Evolutionary conservation across 2,113 vertebrate genomes (phyloP), one percentile per base, ranked within the genome.

Genomic region (Choloepus hoffmanni): DNA sequence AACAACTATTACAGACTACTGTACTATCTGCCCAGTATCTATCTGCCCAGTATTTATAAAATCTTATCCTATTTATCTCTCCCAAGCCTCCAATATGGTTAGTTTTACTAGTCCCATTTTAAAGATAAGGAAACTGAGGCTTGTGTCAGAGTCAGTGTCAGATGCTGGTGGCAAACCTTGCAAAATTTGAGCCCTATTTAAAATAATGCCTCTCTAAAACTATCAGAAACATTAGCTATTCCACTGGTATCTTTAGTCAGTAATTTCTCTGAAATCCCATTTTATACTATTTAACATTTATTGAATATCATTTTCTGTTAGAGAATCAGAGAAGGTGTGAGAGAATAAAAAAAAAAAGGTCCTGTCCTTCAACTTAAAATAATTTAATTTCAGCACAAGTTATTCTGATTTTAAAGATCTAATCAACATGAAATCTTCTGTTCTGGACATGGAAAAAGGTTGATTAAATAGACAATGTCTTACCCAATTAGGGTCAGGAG

Each of bases 381-480:
- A 95, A 96, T 73, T 96, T 95, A 86, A 94, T 96, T 95, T 78
- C 62, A 94, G 65, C 81, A 91, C n/a, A 83, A 86, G 58, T 96
- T 92, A 91, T 90, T 96, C 48, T 83, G 36, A 73, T 28, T 85
- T 77, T 74, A 94, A 91, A 96, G 63, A 16, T 74, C 85, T 95
- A 77, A 60, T 91, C 87, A 94, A 36, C 40, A 89, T 82, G 68
- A 89, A 82, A 33, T 74, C 24, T 93, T 94, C 58, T 78, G 26
- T 89, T 96, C 50, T 84, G 63, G 58, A 91, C 40, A 74, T 62
- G 26, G 55, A 24, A 86, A 92, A 94, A 97, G 85, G 94, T 70
- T 74, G 92, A 91, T 94, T 91, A 86, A 95, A 79, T 55, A 93
- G 86, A 94, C 74, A 96, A 18, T 85, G 84, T 97, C 89, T 79